These are phyloP conservation scores for Andrena haemorrhoa DNA, from an alignment of 2,888 invertebrate genomes.

Conservation along the genomic window DNA sequence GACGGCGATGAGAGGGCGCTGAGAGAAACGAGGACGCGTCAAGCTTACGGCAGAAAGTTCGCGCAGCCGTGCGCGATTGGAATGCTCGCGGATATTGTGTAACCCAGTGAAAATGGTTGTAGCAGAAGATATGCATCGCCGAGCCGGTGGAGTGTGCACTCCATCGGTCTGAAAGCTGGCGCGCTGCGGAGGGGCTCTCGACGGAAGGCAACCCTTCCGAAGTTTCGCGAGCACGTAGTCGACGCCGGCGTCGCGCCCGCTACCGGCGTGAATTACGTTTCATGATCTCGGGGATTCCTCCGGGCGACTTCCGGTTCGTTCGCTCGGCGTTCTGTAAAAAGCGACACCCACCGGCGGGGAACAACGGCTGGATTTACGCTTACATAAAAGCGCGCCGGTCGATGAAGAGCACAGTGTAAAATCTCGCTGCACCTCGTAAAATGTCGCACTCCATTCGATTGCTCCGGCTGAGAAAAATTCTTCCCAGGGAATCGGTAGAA, in stretches of 20 bases:
- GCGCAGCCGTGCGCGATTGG: constrained; percentile 9
- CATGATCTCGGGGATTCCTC: constrained; percentile 20
- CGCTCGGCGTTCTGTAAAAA: constrained; percentile 21
- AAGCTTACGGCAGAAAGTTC: constrained; percentile 10
- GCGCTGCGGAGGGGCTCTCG: constrained; percentile 50
- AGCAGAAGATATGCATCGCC: constrained; percentile 62
- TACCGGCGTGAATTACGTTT: constrained; percentile 40
- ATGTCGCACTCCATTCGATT: not conserved
- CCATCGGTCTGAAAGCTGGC: constrained; percentile 67
- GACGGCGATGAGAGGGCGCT: too few relatives aligned
- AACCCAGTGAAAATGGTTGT: constrained; percentile 48
- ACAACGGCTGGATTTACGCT: constrained; percentile 26
- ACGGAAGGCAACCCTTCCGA: constrained; percentile 48
- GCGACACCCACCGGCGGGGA: constrained; percentile 1
- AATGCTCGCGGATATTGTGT: constrained; percentile 38
- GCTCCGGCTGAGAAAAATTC: not conserved
- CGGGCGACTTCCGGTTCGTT: constrained; percentile 5
- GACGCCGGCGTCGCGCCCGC: constrained; percentile 2
- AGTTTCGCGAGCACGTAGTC: constrained; percentile 63
- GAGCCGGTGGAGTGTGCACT: constrained; percentile 59
- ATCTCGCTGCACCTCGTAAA: constrained; percentile 12
- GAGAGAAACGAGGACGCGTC: not conserved
- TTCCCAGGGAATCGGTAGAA: not conserved
- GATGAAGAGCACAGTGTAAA: constrained; percentile 23
- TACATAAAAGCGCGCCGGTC: constrained; percentile 4